These are phyloP conservation scores for Ridgeia piscesae DNA, from an alignment of 1,140 invertebrate species.

Conservation along the genomic window DNA sequence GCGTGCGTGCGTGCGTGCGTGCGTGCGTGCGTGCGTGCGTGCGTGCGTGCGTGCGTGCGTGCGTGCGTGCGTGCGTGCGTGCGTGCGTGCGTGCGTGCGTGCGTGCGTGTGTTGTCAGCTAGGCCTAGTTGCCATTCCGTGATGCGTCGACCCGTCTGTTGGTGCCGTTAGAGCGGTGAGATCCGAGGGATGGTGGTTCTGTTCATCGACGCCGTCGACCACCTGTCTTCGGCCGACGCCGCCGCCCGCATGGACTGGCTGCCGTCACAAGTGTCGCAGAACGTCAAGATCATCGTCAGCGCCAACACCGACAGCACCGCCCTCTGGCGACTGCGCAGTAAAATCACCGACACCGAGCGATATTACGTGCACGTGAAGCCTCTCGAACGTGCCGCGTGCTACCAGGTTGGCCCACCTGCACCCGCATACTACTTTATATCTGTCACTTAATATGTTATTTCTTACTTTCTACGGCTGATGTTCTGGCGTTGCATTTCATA, in stretches of 20 bases:
- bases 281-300: constrained; percentile 70
- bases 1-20: no score
- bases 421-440: constrained; percentile 29
- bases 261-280: constrained; percentile 43
- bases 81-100: no score
- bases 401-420: constrained; percentile 41
- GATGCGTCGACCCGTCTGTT: background rate
- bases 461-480: constrained; percentile 63
- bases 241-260: constrained; percentile 52
- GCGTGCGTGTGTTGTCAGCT: no score
- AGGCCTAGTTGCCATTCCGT: no score
- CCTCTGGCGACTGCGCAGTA: constrained; percentile 37
- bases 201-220: constrained; percentile 46
- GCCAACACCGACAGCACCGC: constrained; percentile 44
- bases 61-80: no score
- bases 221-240: constrained; percentile 37
- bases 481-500: background rate
- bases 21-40: no score
- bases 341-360: constrained; percentile 26
- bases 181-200: constrained; percentile 34
- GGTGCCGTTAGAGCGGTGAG: constrained; percentile 34
- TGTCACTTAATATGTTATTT: constrained; percentile 63
- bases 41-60: no score
- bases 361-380: constrained; percentile 37
- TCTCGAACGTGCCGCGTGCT: constrained; percentile 38